These are phyloP conservation scores for Prionchulus punctatus DNA, from an alignment of 2,888 invertebrate species.

Conservation along the genomic window DNA sequence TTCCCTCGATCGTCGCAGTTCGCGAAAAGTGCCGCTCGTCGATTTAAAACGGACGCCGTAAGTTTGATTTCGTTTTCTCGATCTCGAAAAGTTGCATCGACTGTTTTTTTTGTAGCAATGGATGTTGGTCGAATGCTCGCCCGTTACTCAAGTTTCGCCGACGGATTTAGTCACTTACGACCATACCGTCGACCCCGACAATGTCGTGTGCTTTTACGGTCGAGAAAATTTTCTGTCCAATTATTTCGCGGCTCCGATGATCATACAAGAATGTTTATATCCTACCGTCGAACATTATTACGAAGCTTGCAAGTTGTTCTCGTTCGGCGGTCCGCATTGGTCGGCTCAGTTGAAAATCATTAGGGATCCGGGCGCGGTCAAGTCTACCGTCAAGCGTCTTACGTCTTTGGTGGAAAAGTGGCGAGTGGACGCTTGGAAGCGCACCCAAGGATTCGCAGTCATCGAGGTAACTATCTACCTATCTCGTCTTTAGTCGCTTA, in stretches of 20 bases:
- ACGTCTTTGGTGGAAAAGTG: not conserved
- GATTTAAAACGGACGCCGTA: too few relatives aligned
- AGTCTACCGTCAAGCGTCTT: not conserved
- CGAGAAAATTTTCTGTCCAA: constrained; percentile 17
- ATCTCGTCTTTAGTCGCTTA: too few relatives aligned
- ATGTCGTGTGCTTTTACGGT: constrained; percentile 19
- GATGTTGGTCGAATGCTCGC: too few relatives aligned
- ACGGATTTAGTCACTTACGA: not conserved
- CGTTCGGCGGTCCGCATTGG: constrained; percentile 5
- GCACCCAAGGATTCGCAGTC: not conserved
- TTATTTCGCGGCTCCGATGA: constrained; percentile 14
- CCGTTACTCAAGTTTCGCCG: too few relatives aligned
- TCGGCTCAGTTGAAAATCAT: constrained; percentile 5
- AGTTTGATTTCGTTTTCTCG: too few relatives aligned
- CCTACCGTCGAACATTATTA: constrained; percentile 26
- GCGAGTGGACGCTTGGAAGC: not conserved
- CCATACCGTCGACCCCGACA: constrained; percentile 6
- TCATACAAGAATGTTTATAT: constrained; percentile 16
- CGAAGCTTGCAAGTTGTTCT: constrained; percentile 12
- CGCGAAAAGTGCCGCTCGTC: too few relatives aligned
- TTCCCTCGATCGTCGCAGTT: too few relatives aligned
- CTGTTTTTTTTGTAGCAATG: too few relatives aligned
- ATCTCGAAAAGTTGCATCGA: too few relatives aligned
- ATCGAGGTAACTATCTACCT: too few relatives aligned
- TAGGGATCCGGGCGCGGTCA: constrained; percentile 7